Evolutionary conservation across 2,888 invertebrate genomes (phyloP), one percentile per base, ranked within the genome.

Genomic region (Drosophila neotestacea): DNA sequence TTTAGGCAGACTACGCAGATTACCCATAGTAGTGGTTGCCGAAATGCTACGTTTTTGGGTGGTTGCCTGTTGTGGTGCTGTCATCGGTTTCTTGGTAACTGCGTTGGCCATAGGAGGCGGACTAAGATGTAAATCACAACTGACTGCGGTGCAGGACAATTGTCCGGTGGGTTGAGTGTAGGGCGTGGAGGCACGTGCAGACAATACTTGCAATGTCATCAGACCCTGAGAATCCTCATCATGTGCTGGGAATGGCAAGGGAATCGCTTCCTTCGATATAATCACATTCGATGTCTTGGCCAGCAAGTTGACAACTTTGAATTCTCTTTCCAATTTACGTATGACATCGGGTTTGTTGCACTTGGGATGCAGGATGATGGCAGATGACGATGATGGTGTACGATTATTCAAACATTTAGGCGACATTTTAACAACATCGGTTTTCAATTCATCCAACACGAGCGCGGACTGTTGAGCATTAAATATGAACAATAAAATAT

Each of bases 151-250:
- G 67, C 85, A 88, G 6, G 89, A 90, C 51, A 89, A 59, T 16
- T 84, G 77, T 16, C 64, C 79, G 1, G 59, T 68, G n/a, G 89
- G 84, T 30, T 84, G 81, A 0, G 90, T 91, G 38, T 90, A 91
- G 0, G 92, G 92, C 2, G 92, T 92, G 1, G 92, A 92, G 0
- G 92, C 91, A 1, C 92, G 84, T 6, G 90, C 89, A 0, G 91
- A 91, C 3, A 91, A 68, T 52, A 89, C 85, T 42, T 91, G 91
- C 44, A 91, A 58, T 4, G 90, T 58, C 46, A 73, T 66, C 6
- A 91, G 70, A 2, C 73, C 71, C n/a, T 91, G 78, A 0, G 63
- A 66, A 3, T 91, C 92, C 30, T 91, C 91, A 11, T 90, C 90
- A 28, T 84, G 73, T n/a, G 52, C 28, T 6, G 28, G n/a, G 6